Base-by-base conservation (phyloP, 2,797 vertebrate species). In the Momotus momota region DNA sequence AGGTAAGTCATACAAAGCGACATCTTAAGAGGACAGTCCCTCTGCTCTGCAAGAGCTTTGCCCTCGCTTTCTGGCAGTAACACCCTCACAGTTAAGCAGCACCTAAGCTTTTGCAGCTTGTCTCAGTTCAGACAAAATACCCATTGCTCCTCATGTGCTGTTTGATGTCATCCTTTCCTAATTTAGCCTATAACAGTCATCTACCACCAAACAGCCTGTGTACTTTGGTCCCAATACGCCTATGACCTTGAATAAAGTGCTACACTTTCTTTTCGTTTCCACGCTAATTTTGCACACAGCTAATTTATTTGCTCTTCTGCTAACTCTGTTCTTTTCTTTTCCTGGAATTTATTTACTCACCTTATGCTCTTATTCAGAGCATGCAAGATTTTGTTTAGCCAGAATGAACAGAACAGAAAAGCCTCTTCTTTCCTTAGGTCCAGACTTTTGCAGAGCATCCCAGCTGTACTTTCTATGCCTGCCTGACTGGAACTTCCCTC, bases 261-360 rank as follows among this genome's bases (percentile, higher is more conserved):
- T 45, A 49, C 8, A n/a, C 22, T 79, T 79, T 5, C 31, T 83
- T 78, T 86, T 64, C 12, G 69, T 69, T 84, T 91, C 51, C n/a
- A 2, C 25, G 13, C 38, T 69, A 8, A 57, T 88, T 93, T 60
- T 60, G 66, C 31, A 90, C 21, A 52, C 57, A 74, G 35, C 2
- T 64, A 57, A 67, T 71, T 61, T 46, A 55, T 46, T 82, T 75
- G 33, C 29, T 92, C 22, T 54, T 81, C 62, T 84, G n/a, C 41
- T 61, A 46, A 69, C 54, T 71, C 66, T 35, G 52, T 66, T n/a
- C 23, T 84, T 86, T 90, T 55, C 27, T 67, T 33, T 93, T 88
- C 51, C 78, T 66, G 22, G 51, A 84, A 91, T 60, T 86, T 54
- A 84, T 69, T 92, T 86, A 82, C 40, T 43, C 35, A 79, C 19